Base-by-base conservation (phyloP, 2,113 vertebrate genomes). In the Halichoeres trimaculatus region DNA sequence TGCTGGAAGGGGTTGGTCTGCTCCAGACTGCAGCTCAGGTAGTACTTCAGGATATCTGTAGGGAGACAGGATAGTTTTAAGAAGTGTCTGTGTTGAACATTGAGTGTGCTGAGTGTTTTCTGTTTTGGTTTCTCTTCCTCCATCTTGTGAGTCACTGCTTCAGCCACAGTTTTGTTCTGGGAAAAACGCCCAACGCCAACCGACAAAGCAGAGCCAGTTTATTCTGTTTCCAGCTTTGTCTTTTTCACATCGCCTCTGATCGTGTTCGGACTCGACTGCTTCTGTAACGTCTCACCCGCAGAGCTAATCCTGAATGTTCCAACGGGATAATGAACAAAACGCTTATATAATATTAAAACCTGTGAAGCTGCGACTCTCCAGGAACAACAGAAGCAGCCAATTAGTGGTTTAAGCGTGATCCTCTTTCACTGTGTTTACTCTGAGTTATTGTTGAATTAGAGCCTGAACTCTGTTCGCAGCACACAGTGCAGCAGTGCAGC, bases 1-100 rank as follows among this genome's bases (percentile, higher is more conserved):
- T 99, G 98, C 89, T 99, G 98, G 88, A 98, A 99, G 53, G 97
- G 98, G 91, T 98, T 99, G 75, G 90, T 73, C 65, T 95, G 94
- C 0, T 92, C 95, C 80, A 94, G 74, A 19, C 88, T 94, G 78
- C 98, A 99, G 68, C 89, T 91, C 14, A 98, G 93, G 85, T 98
- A 99, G 91, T 99, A 97, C 77, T 93, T 95, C 64, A 99, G 90
- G 61, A 93, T 97, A 54, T 97, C 98, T 99, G 92, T 23, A 43
- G 24, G 14, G 76, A 38, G 61, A 20, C 1, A 43, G 72, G 55
- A 57, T 12, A 61, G 26, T n/a, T 43, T 6, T 60, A 12, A 56
- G 22, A n/a, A n/a, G n/a, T n/a, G n/a, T n/a, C n/a, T n/a, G n/a
- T n/a, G n/a, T n/a, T n/a, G n/a, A n/a, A n/a, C n/a, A n/a, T n/a